Base-by-base conservation (phyloP, 2,113 vertebrate genomes). In the Oophaga pumilio region DNA sequence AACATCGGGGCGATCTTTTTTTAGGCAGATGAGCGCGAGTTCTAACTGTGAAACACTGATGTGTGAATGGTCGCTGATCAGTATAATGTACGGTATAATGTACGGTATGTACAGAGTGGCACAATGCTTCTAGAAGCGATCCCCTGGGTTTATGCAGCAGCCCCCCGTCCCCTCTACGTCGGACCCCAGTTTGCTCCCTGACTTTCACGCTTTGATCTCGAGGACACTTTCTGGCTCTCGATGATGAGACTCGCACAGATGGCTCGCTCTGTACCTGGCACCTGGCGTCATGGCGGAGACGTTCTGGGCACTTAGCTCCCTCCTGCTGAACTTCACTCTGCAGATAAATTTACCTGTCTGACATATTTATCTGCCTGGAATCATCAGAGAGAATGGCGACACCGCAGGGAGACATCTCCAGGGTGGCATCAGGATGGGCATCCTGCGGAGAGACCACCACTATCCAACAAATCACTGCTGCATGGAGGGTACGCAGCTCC, bases 281-380 rank as follows among this genome's bases (percentile, higher is more conserved):
- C 87, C 84, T 88, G 87, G 71, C 71, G n/a, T 64, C 43, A 18
- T 76, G n/a, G 49, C 69, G 53, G 57, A 83, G 68, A 88, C 56
- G 79, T 73, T 84, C 59, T 68, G 59, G 60, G 73, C 49, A 57
- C 59, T 88, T 69, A 68, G 50, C 73, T 88, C 59, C 87, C 87
- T 88, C 87, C 87, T 84, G 81, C 87, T 69, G 73, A 53, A 77
- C 69, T 53, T 66, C 71, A 33, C 60, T n/a, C 80, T 88, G 81
- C 81, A 88, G 57, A 88, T 84, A 88, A 84, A 88, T 88, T 84
- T 81, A 88, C 87, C 81, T 84, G 87, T 77, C 68, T 88, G 86
- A 83, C 83, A 82, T 88, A 83, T 83, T 88, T 83, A 88, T 88
- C 87, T 56, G 80, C 69, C 53, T 18, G 82, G 78, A 83, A 83